Evolutionary conservation across 2,888 invertebrate species (phyloP), one percentile per base, ranked within the genome.

Genomic region (Apodemia hepburni): DNA sequence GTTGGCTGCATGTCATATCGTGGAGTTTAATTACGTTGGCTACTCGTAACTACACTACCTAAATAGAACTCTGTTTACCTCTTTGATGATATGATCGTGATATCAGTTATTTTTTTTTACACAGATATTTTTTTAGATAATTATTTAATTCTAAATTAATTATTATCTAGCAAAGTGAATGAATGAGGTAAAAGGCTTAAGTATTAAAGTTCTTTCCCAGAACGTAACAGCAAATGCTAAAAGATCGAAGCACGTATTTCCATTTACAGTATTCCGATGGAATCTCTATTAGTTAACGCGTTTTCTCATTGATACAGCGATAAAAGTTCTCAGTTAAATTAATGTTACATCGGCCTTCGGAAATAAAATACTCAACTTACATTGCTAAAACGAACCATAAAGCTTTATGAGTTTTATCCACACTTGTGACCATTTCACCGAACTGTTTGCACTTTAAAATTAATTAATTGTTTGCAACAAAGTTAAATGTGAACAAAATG

Each of bases 371-470:
- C 74, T 78, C 71, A 78, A 80, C 76, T 81, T 81, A 81, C 80
- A 81, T 76, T 79, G 81, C 81, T 78, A 75, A 79, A 79, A 67
- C 66, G 65, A 79, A 78, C 79, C 76, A 81, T 82, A 81, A 82
- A 84, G 78, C 73, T 57, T 45, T 54, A 54, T 11, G n/a, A 12
- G 42, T 61, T 61, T 61, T 45, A 61, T 61, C 42, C 57, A 58
- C 42, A 42, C 45, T 42, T 97, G 87, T 97, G 97, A 51, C 98
- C 98, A 82, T 97, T 95, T 27, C 98, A 98, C 71, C 97, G 95
- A 68, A 95, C 95, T 69, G 98, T 98, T 38, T 99, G 92, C 66
- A 99, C 94, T 54, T 15, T 27, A 27, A 29, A 27, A 27, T 54
- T 15, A 15, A 29, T 15, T 54, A 54, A 54, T 54, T 54, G 11